Conservation (phyloP, 1,140 invertebrate species). For the Bursaphelenchus mucronatus region DNA sequence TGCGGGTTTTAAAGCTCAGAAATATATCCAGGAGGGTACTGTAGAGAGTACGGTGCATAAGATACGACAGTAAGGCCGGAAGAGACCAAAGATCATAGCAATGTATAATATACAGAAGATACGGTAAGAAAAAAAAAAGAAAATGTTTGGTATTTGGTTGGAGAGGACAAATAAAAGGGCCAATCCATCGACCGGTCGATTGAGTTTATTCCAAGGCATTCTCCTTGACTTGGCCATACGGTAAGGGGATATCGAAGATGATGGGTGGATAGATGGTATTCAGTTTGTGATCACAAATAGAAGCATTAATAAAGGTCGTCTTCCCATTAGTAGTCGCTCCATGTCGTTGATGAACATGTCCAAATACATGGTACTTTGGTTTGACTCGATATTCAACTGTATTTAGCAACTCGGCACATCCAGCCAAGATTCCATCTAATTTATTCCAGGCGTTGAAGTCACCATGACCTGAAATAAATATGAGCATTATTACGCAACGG, state of each 20-base stretch:
- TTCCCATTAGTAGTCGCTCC: slow-evolving; percentile 43
- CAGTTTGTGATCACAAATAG: slow-evolving; percentile 44
- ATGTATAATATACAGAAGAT: background rate
- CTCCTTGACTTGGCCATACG: slow-evolving; percentile 40
- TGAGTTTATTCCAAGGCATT: background rate
- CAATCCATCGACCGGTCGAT: no score
- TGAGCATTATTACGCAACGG: background rate
- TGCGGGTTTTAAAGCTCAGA: no score
- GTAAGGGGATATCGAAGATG: slow-evolving; percentile 46
- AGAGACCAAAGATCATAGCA: slow-evolving; percentile 6
- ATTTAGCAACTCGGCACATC: slow-evolving; percentile 77
- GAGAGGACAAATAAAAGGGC: no score
- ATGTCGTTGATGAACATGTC: slow-evolving; percentile 47
- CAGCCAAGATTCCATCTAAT: slow-evolving; percentile 66
- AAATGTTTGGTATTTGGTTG: no score
- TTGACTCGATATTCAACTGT: slow-evolving; percentile 74
- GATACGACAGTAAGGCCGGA: background rate
- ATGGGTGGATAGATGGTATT: slow-evolving; percentile 38
- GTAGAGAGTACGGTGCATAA: no score
- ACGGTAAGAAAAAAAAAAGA: no score
- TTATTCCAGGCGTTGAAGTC: slow-evolving; percentile 45
- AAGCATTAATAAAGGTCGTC: slow-evolving; percentile 46
- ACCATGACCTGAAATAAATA: slow-evolving; percentile 51
- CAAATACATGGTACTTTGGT: slow-evolving; percentile 52
- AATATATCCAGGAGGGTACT: no score